These are phyloP conservation scores for Piscicola geometra DNA, from an alignment of 2,888 invertebrate genomes.

Conservation along the genomic window DNA sequence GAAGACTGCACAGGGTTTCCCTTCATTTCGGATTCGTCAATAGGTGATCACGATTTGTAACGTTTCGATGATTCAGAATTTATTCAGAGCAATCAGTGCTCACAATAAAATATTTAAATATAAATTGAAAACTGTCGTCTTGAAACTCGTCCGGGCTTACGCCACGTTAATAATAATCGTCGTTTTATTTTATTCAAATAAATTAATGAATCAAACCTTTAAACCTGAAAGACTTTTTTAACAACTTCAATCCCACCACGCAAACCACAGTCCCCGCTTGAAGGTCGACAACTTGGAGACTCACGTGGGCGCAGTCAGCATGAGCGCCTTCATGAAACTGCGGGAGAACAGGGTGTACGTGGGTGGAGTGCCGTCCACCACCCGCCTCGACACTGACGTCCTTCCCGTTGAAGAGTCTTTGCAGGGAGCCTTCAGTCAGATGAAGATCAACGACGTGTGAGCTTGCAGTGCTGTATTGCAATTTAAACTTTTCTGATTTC, in stretches of 20 bases:
- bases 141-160: no score
- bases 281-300: slow-evolving; percentile 39
- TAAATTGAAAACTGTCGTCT: no score
- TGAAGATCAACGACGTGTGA: slow-evolving; percentile 23
- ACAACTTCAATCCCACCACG: no score
- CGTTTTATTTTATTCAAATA: no score
- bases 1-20: slow-evolving; percentile 40
- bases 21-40: slow-evolving; percentile 42
- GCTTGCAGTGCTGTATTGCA: no score
- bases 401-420: slow-evolving; percentile 39
- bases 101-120: no score
- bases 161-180: no score
- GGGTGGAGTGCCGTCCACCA: slow-evolving; percentile 41
- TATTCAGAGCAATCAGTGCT: no score
- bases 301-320: slow-evolving; percentile 40
- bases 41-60: no score
- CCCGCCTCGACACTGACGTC: slow-evolving; percentile 32
- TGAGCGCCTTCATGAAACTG: slow-evolving; percentile 42
- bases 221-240: background rate
- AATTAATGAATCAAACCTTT: no score
- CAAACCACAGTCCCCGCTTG: slow-evolving; percentile 41
- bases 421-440: slow-evolving; percentile 38
- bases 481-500: no score
- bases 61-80: no score
- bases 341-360: slow-evolving; percentile 39